phyloP scores from a whole-genome alignment of 2,797 vertebrate genomes.

The Remorina albescens region DNA sequence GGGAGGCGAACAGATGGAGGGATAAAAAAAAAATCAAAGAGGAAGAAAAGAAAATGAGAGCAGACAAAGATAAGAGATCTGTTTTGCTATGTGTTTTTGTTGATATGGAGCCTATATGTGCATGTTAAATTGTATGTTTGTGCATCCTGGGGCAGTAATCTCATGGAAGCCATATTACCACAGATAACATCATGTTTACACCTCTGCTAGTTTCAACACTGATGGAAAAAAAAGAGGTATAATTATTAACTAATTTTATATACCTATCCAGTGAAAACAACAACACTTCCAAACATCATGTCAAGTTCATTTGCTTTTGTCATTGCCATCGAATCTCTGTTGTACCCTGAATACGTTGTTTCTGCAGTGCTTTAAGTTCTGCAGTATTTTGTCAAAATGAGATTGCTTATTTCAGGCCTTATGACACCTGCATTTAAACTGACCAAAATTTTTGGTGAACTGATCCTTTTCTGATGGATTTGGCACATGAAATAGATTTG shows the following conservation, averaged over 20 bases:
- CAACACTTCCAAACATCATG: background rate
- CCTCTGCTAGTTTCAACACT: constrained; percentile 33
- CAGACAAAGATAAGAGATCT: constrained; percentile 19
- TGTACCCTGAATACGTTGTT: background rate
- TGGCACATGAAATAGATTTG: background rate
- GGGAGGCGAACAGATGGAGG: constrained; percentile 42
- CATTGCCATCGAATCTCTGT: background rate
- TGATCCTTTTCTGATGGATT: too few relatives aligned
- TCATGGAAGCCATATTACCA: constrained; percentile 9
- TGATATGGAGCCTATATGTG: constrained; percentile 7
- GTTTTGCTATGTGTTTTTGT: constrained; percentile 28
- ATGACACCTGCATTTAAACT: background rate
- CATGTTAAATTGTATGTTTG: constrained; percentile 24
- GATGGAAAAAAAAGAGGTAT: background rate
- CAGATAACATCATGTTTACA: constrained; percentile 62
- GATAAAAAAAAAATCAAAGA: constrained; percentile 48
- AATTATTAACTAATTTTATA: background rate
- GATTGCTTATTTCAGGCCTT: background rate
- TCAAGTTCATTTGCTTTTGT: background rate
- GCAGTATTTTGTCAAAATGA: background rate
- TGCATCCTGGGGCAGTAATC: constrained; percentile 24
- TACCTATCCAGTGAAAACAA: background rate
- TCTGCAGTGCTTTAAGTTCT: background rate
- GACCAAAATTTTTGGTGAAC: too few relatives aligned
- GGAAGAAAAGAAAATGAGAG: constrained; percentile 7